Evolutionary conservation across 2,888 invertebrate species (phyloP).

Genomic region (Dynastes grantii): DNA sequence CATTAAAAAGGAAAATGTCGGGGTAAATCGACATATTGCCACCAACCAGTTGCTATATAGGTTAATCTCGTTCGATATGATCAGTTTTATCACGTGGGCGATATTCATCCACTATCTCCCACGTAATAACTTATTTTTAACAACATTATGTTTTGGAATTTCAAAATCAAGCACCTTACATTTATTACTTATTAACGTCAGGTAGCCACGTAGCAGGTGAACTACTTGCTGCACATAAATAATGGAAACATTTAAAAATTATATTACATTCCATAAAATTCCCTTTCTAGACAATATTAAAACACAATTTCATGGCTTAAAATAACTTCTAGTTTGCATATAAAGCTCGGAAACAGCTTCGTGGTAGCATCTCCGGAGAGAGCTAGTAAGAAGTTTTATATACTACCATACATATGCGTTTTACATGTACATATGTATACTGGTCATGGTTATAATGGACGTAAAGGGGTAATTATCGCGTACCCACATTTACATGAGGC

Average conservation of each 20-base stretch:
- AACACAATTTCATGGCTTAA: not conserved
- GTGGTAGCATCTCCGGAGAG: not conserved
- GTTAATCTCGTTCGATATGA: no score
- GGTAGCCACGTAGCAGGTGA: no score
- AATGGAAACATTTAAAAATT: not conserved
- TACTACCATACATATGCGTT: not conserved
- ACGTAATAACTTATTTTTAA: no score
- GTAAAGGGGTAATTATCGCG: conserved; percentile 35
- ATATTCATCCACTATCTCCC: no score
- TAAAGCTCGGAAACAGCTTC: not conserved
- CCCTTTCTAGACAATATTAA: not conserved
- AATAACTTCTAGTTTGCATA: not conserved
- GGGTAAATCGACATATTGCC: no score
- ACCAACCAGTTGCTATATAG: no score
- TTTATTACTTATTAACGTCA: no score
- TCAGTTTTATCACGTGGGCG: no score
- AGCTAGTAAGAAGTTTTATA: not conserved
- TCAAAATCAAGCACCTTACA: no score
- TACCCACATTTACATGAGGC: conserved; percentile 32
- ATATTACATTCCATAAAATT: not conserved
- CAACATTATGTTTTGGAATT: no score
- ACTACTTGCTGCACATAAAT: no score
- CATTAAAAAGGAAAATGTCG: no score
- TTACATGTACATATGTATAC: not conserved
- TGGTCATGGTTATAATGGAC: conserved; percentile 19